These are phyloP conservation scores for Lycorma delicatula DNA, from an alignment of 1,140 invertebrate species.

Conservation along the genomic window DNA sequence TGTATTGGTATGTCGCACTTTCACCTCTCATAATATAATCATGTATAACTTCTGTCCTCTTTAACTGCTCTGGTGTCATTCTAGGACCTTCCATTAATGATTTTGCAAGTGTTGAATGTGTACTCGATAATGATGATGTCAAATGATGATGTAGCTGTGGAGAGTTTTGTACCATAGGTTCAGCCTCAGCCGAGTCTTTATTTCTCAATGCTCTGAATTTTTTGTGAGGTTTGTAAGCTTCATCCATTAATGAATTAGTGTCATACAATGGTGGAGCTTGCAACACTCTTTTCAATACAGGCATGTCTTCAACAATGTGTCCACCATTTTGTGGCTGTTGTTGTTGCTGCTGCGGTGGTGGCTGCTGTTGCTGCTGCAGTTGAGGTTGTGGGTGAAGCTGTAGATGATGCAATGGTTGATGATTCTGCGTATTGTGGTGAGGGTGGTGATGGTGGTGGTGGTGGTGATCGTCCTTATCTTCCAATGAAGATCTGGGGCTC, in stretches of 20 bases:
- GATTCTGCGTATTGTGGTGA: too few species aligned
- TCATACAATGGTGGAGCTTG: slow-evolving; percentile 85
- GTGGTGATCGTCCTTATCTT: slow-evolving; percentile 60
- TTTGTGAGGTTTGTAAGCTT: slow-evolving; percentile 90
- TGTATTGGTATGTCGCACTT: slow-evolving; percentile 27
- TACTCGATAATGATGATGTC: slow-evolving; percentile 56
- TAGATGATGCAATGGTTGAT: slow-evolving; percentile 1
- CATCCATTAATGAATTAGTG: slow-evolving; percentile 83
- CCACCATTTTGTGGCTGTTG: slow-evolving; percentile 18
- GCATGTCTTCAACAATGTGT: slow-evolving; percentile 78
- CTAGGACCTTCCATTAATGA: slow-evolving; percentile 79
- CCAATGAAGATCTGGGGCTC: slow-evolving; percentile 73
- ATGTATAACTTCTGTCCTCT: slow-evolving; percentile 80
- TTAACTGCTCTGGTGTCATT: slow-evolving; percentile 81
- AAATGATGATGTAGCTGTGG: slow-evolving; percentile 42
- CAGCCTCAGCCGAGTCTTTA: slow-evolving; percentile 68
- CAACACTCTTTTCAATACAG: slow-evolving; percentile 80
- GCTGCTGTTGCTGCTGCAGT: slow-evolving; percentile 1
- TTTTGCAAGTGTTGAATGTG: slow-evolving; percentile 77
- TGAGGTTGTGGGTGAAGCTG: neutral
- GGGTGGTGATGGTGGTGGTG: slow-evolving; percentile 31
- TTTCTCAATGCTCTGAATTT: slow-evolving; percentile 78
- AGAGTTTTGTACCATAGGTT: slow-evolving; percentile 42
- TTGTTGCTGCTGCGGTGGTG: neutral
- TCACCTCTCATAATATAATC: slow-evolving; percentile 72